Evolutionary conservation across 2,888 invertebrate genomes (phyloP), one percentile per base, ranked within the genome.

Genomic region (Eurytoma californica): DNA sequence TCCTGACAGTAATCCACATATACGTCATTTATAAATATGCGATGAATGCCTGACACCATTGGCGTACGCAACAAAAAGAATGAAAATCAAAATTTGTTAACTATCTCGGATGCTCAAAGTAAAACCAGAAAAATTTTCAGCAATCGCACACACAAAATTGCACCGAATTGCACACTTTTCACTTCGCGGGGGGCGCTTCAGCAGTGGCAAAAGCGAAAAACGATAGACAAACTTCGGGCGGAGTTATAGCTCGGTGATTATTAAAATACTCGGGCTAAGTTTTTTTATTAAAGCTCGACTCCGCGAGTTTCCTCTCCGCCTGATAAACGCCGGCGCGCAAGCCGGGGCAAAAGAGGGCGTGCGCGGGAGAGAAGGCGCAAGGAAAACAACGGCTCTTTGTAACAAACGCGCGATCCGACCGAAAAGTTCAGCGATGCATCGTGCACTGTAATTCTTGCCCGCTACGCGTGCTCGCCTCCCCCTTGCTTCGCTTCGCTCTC

Each of bases 371-470:
- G 24, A 24, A 24, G 61, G 30, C 18, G 49, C 20, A 18, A 55
- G 58, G 68, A 69, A 72, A 79, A 75, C 65, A 74, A 75, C 67
- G 79, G 73, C 69, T 75, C 69, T 65, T 73, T 74, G 61, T 61
- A 67, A 74, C 68, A 74, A 74, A 74, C 70, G 63, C 65, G 51
- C 57, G 63, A 63, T 57, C 57, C 57, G 61, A 49, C 39, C 65
- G 75, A 74, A 79, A 75, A 74, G 70, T 69, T 75, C 47, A 66
- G 70, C 70, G 66, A 75, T 79, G 70, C 70, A 79, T 75, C 58
- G 69, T 72, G 18, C 66, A 58, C 79, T 74, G 58, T 72, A 75
- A 75, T 79, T 72, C 61, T 72, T 60, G 49, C 61, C 51, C 39
- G 18, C 30, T 58, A 13, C 57, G 20, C 57, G 14, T 30, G 9